Conservation (phyloP, 1,140 invertebrate genomes). For the Aporrectodea caliginosa region DNA sequence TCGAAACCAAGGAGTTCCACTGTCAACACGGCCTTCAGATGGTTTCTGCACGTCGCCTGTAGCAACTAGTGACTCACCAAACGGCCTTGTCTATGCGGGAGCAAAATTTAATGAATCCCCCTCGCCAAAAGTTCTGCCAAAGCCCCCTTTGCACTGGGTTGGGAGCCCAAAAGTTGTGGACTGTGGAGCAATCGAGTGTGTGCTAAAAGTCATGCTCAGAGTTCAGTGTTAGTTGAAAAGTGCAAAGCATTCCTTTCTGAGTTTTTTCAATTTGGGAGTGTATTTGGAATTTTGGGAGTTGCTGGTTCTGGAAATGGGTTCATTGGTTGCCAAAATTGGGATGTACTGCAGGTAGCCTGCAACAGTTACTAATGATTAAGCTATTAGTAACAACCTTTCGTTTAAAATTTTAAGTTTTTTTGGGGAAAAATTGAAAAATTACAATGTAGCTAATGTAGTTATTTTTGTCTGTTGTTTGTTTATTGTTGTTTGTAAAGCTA, state of each 20-base stretch:
- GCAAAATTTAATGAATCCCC: constrained; percentile 65
- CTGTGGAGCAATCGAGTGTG: constrained; percentile 53
- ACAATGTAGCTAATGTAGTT: not conserved
- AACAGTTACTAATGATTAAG: too few relatives aligned
- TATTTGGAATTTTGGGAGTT: not conserved
- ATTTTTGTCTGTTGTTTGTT: not conserved
- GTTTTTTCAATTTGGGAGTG: not conserved
- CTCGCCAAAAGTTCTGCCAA: constrained; percentile 61
- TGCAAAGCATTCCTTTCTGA: not conserved
- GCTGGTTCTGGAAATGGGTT: too few relatives aligned
- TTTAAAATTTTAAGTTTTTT: not conserved
- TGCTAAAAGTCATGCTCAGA: constrained; percentile 62
- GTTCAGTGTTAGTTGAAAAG: constrained; percentile 45
- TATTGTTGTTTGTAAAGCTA: not conserved
- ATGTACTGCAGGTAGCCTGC: not conserved
- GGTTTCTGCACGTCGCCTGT: too few relatives aligned
- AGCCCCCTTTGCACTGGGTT: constrained; percentile 63
- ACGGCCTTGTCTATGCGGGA: constrained; percentile 58
- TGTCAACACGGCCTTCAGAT: too few relatives aligned
- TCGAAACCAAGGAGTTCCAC: too few relatives aligned
- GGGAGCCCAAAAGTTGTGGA: constrained; percentile 21
- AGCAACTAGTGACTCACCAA: too few relatives aligned
- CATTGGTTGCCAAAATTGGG: not conserved
- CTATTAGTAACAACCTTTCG: too few relatives aligned
- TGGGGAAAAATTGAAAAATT: not conserved